These are phyloP conservation scores for Drosophila meridionalis DNA, from an alignment of 2,888 invertebrate species.

Conservation along the genomic window DNA sequence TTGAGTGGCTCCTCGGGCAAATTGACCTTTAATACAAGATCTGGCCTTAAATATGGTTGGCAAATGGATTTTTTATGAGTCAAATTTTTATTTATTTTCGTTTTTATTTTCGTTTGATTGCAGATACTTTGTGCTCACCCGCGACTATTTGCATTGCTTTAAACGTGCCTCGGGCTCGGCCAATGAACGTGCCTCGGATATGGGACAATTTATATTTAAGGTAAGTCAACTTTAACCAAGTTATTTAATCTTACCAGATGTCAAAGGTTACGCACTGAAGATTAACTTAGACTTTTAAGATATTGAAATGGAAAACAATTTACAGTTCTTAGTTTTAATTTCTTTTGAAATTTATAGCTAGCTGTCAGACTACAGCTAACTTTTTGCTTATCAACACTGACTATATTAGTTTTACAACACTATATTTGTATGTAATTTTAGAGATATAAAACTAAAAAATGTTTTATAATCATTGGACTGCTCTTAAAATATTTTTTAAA, in stretches of 20 bases:
- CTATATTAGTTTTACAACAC: not conserved
- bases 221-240: constrained; percentile 71
- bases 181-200: constrained; percentile 87
- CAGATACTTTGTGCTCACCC: constrained; percentile 88
- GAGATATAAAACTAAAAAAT: too few relatives aligned
- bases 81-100: constrained; percentile 6
- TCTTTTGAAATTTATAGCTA: not conserved
- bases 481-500: too few relatives aligned
- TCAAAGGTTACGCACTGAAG: constrained; percentile 9
- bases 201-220: constrained; percentile 89
- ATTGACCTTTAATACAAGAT: constrained; percentile 60
- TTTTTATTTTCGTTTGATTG: constrained; percentile 42
- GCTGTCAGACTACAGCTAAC: not conserved
- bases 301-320: not conserved
- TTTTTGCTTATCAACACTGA: not conserved
- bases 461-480: too few relatives aligned
- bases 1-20: constrained; percentile 30
- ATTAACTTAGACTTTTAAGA: not conserved
- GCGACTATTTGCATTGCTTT: constrained; percentile 89
- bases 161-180: constrained; percentile 87
- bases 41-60: constrained; percentile 31
- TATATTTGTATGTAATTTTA: not conserved
- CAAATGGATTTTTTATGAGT: constrained; percentile 1
- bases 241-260: not conserved
- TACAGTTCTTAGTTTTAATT: not conserved